Evolutionary conservation across 2,888 invertebrate genomes (phyloP).

Genomic region (Xestia c-nigrum): DNA sequence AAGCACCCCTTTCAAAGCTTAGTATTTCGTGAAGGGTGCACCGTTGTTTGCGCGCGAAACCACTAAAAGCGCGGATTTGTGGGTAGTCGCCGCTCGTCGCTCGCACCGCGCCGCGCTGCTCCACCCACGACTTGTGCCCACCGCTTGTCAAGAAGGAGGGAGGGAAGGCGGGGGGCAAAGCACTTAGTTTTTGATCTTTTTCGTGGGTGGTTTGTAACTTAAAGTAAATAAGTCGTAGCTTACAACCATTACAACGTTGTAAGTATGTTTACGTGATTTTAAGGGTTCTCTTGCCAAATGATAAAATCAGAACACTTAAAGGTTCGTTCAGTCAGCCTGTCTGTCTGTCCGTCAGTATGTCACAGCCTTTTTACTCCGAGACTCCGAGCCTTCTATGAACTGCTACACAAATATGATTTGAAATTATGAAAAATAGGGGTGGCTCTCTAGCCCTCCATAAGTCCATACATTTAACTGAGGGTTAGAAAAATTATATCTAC

Average conservation of each 20-base stretch:
- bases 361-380: no score
- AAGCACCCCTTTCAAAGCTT: conserved; percentile 7
- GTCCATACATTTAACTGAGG: no score
- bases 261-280: conserved; percentile 19
- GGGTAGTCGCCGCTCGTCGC: background rate
- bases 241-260: conserved; percentile 17
- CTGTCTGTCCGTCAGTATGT: no score
- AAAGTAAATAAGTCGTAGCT: conserved; percentile 40
- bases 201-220: conserved; percentile 28
- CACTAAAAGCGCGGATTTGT: no score
- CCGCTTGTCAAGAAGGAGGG: background rate
- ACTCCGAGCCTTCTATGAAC: no score
- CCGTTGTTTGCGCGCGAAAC: conserved; percentile 5
- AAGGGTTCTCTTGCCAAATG: background rate
- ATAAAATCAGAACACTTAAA: background rate
- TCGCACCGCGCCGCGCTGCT: background rate
- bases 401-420: no score
- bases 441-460: no score
- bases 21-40: conserved; percentile 2
- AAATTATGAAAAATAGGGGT: no score
- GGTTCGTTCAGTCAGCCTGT: no score
- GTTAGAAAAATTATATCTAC: no score
- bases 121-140: conserved; percentile 33
- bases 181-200: conserved; percentile 42
- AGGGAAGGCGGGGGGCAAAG: background rate